phyloP scores from a whole-genome alignment of 2,113 vertebrate genomes.

The Epinephelus moara region DNA sequence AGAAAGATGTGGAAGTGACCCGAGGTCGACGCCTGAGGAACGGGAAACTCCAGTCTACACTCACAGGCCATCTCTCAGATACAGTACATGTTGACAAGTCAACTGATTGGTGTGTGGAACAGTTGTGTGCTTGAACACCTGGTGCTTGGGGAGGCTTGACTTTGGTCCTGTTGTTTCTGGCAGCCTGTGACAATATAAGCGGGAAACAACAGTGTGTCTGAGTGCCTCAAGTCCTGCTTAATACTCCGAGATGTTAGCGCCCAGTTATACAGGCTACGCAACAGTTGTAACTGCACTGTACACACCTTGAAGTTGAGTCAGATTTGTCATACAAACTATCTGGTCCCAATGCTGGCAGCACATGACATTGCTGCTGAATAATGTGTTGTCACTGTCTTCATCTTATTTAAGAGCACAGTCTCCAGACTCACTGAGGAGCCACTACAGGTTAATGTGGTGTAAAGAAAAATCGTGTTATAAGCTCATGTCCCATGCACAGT shows the following conservation, averaged over 20 bases:
- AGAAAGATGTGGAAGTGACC: conserved; percentile 44
- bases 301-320: conserved; percentile 18
- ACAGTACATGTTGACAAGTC: conserved; percentile 63
- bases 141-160: conserved; percentile 50
- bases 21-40: conserved; percentile 38
- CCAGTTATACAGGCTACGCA: conserved; percentile 15
- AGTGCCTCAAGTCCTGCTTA: conserved; percentile 22
- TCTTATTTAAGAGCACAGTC: conserved; percentile 31
- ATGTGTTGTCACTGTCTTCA: conserved; percentile 8
- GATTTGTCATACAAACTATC: conserved; percentile 32
- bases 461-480: conserved; percentile 31
- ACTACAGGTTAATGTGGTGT: conserved; percentile 33
- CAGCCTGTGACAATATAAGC: conserved; percentile 42
- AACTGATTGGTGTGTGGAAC: conserved; percentile 61
- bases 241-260: background rate
- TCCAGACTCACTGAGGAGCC: conserved; percentile 12
- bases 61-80: conserved; percentile 50
- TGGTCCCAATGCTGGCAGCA: conserved; percentile 47
- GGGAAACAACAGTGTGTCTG: conserved; percentile 49
- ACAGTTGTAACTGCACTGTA: conserved; percentile 3
- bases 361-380: conserved; percentile 16
- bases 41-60: conserved; percentile 21
- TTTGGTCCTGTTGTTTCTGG: conserved; percentile 64
- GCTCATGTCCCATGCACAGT: conserved; percentile 49
- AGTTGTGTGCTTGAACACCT: conserved; percentile 70